These are phyloP conservation scores for Dasyurus viverrinus DNA, from an alignment of 2,113 vertebrate species.

Conservation along the genomic window DNA sequence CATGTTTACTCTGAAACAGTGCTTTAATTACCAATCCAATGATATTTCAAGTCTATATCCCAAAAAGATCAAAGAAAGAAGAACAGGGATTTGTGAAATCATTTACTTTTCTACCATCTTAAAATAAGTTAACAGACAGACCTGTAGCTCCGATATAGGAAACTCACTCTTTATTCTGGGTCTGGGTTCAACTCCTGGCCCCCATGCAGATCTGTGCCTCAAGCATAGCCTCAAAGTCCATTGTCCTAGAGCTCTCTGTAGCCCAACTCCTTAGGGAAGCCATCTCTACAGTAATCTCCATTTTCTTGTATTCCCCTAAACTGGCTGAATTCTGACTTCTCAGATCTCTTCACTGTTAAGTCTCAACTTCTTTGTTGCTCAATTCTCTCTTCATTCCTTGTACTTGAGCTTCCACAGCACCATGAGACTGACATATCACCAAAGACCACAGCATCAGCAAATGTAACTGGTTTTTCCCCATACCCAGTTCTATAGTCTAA, in stretches of 20 bases:
- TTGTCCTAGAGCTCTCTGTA: neutral
- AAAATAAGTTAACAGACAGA: neutral
- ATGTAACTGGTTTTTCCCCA: too few relatives aligned
- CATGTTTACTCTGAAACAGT: neutral
- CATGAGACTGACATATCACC: neutral
- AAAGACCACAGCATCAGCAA: too few relatives aligned
- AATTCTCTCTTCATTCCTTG: neutral
- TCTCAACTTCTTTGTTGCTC: neutral
- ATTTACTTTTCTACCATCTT: neutral
- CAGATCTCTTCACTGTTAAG: neutral
- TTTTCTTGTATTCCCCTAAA: neutral
- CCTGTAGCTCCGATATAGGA: neutral
- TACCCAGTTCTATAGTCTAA: too few relatives aligned
- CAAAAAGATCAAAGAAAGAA: neutral
- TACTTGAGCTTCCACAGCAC: neutral
- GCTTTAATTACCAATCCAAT: neutral
- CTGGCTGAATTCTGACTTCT: neutral
- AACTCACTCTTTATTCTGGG: too few relatives aligned
- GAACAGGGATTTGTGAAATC: neutral
- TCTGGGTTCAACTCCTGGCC: neutral
- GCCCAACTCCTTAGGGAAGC: neutral
- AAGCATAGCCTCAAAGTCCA: too few relatives aligned
- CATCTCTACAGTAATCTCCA: neutral
- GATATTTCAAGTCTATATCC: neutral
- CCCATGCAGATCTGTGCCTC: too few relatives aligned